phyloP scores from a whole-genome alignment of 2,888 invertebrate genomes.

The Rhyacophila evoluta region DNA sequence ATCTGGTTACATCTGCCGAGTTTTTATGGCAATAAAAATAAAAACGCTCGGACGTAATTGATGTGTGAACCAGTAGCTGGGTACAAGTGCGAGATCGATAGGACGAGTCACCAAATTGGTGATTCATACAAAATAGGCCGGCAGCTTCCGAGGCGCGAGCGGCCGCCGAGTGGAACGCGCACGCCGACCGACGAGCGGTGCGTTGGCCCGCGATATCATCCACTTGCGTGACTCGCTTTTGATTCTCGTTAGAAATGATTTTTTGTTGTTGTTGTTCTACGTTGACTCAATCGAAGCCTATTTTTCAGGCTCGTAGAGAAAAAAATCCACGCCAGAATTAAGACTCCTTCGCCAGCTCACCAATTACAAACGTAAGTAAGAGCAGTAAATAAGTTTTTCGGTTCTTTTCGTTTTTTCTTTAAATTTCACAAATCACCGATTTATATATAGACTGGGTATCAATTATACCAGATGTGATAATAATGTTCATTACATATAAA shows the following conservation, averaged over 20 bases:
- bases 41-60: not conserved
- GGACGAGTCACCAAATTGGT: not conserved
- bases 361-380: too few relatives aligned
- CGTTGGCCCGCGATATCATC: not conserved
- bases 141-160: conserved; percentile 10
- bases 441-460: too few relatives aligned
- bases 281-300: not conserved
- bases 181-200: not conserved
- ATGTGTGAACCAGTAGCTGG: conserved; percentile 7
- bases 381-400: too few relatives aligned
- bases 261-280: not conserved
- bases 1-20: not conserved
- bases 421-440: too few relatives aligned
- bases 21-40: not conserved
- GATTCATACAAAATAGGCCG: not conserved
- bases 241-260: not conserved
- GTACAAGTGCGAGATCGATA: not conserved
- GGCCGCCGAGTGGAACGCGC: not conserved
- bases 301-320: not conserved
- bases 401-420: too few relatives aligned
- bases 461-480: too few relatives aligned
- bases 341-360: too few relatives aligned
- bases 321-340: too few relatives aligned
- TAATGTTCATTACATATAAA: too few relatives aligned
- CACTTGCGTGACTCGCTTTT: not conserved